A percentile compares a stretch with the other conserved stretches of the same genome.
phyloP scores from a whole-genome alignment of 1,140 invertebrate genomes.

The Papilio machaon region DNA sequence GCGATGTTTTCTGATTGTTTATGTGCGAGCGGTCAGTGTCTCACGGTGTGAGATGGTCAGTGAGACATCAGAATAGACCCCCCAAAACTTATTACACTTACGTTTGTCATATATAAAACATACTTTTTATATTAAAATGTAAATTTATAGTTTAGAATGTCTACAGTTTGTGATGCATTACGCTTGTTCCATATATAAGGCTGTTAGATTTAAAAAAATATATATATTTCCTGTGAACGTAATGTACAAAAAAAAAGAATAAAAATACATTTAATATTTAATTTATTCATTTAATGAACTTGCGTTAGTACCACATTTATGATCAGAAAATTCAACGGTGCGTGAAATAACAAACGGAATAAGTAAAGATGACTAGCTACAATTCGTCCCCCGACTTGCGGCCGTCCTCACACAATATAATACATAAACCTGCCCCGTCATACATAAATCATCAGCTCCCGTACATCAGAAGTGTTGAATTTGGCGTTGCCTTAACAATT shows the following conservation, averaged over 20 bases:
- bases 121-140: background rate
- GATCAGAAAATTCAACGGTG: constrained; percentile 47
- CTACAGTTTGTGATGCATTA: constrained; percentile 31
- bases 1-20: constrained; percentile 61
- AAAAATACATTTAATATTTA: background rate
- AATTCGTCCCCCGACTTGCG: constrained; percentile 54
- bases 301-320: background rate
- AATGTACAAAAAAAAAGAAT: too few species aligned
- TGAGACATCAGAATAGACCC: constrained; percentile 55
- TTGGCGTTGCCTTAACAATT: constrained; percentile 69
- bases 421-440: constrained; percentile 60
- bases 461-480: constrained; percentile 64
- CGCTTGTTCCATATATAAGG: background rate
- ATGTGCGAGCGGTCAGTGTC: constrained; percentile 62
- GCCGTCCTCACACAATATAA: constrained; percentile 43
- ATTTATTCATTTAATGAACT: constrained; percentile 23
- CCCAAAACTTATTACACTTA: constrained; percentile 27
- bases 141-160: background rate
- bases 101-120: background rate
- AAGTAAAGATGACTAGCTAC: constrained; percentile 66
- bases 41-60: constrained; percentile 50
- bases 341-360: constrained; percentile 71
- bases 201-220: too few species aligned
- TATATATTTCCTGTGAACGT: too few species aligned
- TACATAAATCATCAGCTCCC: constrained; percentile 70